phyloP scores from a whole-genome alignment of 2,113 vertebrate species.

The Myanophis thanlyinensis region DNA sequence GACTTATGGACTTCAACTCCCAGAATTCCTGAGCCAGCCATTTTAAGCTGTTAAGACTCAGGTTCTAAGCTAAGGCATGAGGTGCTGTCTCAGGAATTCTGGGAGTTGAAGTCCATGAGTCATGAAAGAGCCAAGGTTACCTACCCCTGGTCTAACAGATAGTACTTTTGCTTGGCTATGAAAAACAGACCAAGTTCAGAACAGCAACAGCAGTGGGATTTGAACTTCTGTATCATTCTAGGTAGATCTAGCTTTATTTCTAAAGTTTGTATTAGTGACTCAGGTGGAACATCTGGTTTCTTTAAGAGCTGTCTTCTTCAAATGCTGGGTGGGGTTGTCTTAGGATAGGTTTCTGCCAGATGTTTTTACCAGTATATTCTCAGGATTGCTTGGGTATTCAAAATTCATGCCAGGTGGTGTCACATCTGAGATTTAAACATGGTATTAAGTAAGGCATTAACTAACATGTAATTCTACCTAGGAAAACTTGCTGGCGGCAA shows the following conservation, averaged over 20 bases:
- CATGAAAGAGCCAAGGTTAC: too few relatives aligned
- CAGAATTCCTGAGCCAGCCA: too few relatives aligned
- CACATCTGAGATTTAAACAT: not conserved
- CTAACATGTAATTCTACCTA: not conserved
- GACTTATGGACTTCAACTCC: too few relatives aligned
- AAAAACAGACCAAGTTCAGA: not conserved
- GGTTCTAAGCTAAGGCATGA: too few relatives aligned
- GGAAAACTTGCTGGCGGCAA: not conserved
- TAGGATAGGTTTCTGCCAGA: not conserved
- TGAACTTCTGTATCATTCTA: not conserved
- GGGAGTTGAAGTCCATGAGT: too few relatives aligned
- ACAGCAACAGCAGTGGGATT: not conserved
- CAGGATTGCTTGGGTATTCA: not conserved
- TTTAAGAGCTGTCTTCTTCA: not conserved
- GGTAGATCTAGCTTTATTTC: not conserved
- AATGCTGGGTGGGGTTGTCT: not conserved
- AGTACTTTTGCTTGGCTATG: not conserved
- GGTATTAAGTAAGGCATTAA: not conserved
- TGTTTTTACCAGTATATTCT: not conserved
- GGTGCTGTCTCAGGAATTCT: too few relatives aligned
- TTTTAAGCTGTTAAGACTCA: too few relatives aligned
- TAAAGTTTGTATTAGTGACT: not conserved
- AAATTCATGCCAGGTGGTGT: not conserved
- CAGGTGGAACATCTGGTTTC: not conserved
- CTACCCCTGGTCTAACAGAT: not conserved